Conservation (phyloP, 2,888 invertebrate genomes). For the Epsilonema sp. region DNA sequence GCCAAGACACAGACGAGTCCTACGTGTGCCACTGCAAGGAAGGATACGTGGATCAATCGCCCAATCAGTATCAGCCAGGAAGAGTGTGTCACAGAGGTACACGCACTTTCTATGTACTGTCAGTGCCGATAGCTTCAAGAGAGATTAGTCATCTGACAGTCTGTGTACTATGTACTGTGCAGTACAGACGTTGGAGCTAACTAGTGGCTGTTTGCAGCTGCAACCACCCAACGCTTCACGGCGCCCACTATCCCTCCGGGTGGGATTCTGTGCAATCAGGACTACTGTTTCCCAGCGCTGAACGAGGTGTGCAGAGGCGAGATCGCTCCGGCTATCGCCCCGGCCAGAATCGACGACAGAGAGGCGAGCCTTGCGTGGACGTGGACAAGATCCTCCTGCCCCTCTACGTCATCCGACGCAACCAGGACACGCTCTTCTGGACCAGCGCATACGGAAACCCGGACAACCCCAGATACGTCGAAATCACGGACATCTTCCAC, state of each 20-base stretch:
- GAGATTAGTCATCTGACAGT: no score
- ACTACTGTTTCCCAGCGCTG: conserved; percentile 11
- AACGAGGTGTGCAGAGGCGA: conserved; percentile 17
- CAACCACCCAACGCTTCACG: background rate
- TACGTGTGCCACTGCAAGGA: conserved; percentile 20
- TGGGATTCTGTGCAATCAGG: conserved; percentile 18
- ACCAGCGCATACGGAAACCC: conserved; percentile 22
- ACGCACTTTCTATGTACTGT: conserved; percentile 22
- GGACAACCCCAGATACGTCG: conserved; percentile 20
- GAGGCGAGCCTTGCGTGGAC: conserved; percentile 15
- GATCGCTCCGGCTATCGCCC: conserved; percentile 24
- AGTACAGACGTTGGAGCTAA: no score
- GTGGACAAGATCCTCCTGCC: conserved; percentile 19
- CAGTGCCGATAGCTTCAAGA: no score
- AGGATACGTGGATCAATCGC: conserved; percentile 22
- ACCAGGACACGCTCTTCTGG: conserved; percentile 20
- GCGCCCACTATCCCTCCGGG: conserved; percentile 6
- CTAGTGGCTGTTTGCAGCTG: background rate
- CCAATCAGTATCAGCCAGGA: conserved; percentile 19
- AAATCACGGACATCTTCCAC: conserved; percentile 20
- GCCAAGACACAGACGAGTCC: conserved; percentile 20
- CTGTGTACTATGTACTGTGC: no score
- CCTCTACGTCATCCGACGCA: conserved; percentile 17
- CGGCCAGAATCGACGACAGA: conserved; percentile 18
- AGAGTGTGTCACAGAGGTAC: conserved; percentile 15